Conservation (phyloP, 2,113 vertebrate species). For the Lycocorax pyrrhopterus region DNA sequence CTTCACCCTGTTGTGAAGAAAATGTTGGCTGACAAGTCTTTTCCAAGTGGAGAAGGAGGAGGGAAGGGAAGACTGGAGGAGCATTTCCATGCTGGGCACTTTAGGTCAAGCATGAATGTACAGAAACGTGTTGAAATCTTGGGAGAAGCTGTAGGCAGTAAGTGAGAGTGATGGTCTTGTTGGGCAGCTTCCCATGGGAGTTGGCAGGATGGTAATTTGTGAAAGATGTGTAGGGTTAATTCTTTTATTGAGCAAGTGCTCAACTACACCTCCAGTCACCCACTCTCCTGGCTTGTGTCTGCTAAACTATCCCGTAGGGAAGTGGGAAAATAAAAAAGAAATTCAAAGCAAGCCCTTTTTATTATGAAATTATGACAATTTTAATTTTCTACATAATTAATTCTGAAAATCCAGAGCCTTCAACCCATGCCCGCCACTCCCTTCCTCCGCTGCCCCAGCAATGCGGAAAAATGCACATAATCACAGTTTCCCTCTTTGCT, state of each 20-base stretch:
- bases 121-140: constrained; percentile 28
- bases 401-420: not conserved
- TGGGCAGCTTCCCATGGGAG: not conserved
- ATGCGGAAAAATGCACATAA: not conserved
- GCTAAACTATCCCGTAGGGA: not conserved
- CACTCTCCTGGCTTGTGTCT: not conserved
- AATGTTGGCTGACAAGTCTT: not conserved
- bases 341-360: not conserved
- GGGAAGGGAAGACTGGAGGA: not conserved
- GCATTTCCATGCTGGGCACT: not conserved
- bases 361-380: not conserved
- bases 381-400: not conserved
- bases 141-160: not conserved
- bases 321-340: not conserved
- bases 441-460: not conserved
- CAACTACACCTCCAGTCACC: not conserved
- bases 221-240: not conserved
- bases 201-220: not conserved
- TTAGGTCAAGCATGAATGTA: not conserved
- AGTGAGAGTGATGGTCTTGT: constrained; percentile 28
- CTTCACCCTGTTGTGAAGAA: not conserved
- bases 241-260: not conserved
- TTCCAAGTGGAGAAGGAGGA: not conserved
- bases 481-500: not conserved
- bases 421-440: not conserved